phyloP scores from a whole-genome alignment of 1,140 invertebrate species.

The Camponotus vicinus region DNA sequence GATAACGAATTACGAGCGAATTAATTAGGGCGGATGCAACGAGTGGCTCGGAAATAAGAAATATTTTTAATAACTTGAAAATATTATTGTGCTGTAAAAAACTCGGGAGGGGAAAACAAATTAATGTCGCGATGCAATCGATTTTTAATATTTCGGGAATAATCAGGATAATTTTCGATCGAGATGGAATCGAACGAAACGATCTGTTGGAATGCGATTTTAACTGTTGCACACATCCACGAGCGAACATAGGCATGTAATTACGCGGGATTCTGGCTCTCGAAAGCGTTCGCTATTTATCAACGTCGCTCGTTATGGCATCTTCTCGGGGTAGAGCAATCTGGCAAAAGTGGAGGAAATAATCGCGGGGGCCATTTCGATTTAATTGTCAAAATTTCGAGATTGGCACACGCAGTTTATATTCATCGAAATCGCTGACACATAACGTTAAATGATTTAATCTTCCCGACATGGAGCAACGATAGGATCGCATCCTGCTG shows the following conservation, averaged over 20 bases:
- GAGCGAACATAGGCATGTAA: constrained; percentile 72
- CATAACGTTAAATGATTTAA: constrained; percentile 19
- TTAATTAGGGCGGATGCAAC: constrained; percentile 34
- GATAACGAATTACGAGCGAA: constrained; percentile 15
- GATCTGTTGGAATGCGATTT: constrained; percentile 1
- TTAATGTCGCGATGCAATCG: not conserved
- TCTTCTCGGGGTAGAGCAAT: constrained; percentile 23
- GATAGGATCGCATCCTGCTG: constrained; percentile 22
- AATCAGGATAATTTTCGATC: constrained; percentile 23
- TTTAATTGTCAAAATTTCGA: constrained; percentile 38
- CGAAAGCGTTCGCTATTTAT: constrained; percentile 74
- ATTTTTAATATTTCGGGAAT: constrained; percentile 17
- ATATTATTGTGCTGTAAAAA: not conserved
- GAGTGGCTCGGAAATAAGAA: not conserved
- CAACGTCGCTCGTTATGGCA: constrained; percentile 76
- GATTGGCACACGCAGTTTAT: not conserved
- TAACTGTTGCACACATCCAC: constrained; percentile 55
- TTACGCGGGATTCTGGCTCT: constrained; percentile 72
- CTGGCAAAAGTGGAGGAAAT: constrained; percentile 28
- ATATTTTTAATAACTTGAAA: constrained; percentile 9
- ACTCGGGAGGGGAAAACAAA: not conserved
- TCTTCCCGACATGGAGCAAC: constrained; percentile 15
- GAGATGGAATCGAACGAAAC: constrained; percentile 32
- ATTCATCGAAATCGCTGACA: not conserved
- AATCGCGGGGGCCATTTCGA: constrained; percentile 23